Conservation (phyloP, 2,113 vertebrate species). For the Lycocorax pyrrhopterus region DNA sequence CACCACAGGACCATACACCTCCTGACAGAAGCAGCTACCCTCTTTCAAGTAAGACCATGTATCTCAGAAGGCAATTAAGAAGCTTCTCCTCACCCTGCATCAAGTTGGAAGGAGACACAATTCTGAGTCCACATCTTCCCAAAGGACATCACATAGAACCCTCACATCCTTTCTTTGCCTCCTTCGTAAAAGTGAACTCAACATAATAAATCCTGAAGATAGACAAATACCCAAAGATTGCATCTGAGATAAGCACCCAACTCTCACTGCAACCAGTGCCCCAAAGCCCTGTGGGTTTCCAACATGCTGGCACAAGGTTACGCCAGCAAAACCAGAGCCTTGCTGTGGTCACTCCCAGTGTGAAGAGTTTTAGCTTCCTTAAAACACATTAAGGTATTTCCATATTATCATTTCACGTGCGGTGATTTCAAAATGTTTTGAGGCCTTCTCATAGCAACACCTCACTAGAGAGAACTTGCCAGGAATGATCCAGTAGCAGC, state of each 20-base stretch:
- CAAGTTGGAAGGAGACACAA: neutral
- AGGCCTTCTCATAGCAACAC: neutral
- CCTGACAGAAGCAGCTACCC: neutral
- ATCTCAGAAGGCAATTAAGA: neutral
- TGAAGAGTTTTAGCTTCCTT: neutral
- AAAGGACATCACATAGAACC: rapidly evolving
- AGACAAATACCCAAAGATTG: neutral
- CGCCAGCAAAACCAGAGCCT: neutral
- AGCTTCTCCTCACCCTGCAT: neutral
- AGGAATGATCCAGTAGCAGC: neutral
- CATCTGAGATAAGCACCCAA: neutral
- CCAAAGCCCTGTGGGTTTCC: neutral
- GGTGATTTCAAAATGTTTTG: neutral
- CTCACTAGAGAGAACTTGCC: neutral
- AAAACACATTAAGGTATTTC: neutral
- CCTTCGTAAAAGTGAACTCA: neutral
- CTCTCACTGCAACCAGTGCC: neutral
- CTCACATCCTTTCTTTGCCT: neutral
- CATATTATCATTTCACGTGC: neutral
- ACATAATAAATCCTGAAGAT: neutral
- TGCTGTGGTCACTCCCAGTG: neutral
- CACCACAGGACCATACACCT: neutral
- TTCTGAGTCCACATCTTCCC: neutral
- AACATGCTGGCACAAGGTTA: neutral
- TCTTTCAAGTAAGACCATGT: neutral